Evolutionary conservation across 2,888 invertebrate genomes (phyloP), one percentile per base, ranked within the genome.

Genomic region (Aleiodes testaceus): DNA sequence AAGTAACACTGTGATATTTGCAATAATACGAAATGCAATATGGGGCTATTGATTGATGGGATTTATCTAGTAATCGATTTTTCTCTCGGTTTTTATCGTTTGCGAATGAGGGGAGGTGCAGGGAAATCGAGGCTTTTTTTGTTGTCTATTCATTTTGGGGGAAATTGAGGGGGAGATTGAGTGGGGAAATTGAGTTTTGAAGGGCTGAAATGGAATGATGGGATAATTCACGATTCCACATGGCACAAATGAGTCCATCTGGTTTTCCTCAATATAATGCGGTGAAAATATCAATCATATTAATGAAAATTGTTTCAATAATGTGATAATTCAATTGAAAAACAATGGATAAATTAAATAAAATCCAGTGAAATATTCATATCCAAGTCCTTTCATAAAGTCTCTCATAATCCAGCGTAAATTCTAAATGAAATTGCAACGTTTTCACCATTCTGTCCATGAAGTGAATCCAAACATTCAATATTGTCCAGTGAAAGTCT

Each of bases 1-100:
- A 45, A 44, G 44, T 22, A 7, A 7, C 11, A 63, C 22, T 45
- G n/a, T 22, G 20, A 63, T 63, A 63, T 63, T 63, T 20, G 45
- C 22, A 63, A 63, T 44, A 18, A 63, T 44, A 63, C 22, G 20
- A 63, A 45, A 63, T 44, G 44, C 42, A 63, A 63, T 61, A 61
- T 7, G 42, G 44, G 14, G 9, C 6, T 63, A 45, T 63, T 45
- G 63, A 63, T 45, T 18, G 61, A 63, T 63, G 61, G n/a, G 61
- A 44, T 9, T 63, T 44, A 14, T 45, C 44, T n/a, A n/a, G n/a
- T n/a, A n/a, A n/a, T 12, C 7, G 36, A 20, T 53, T 53, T 53
- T 18, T 20, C 18, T 11, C 36, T 14, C 1, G 11, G 16, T 55
- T 30, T 55, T 22, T 5, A 53, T 12, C 16, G 14, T 49, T 49